Evolutionary conservation across 2,888 invertebrate genomes (phyloP).

Genomic region (Latheticus oryzae): DNA sequence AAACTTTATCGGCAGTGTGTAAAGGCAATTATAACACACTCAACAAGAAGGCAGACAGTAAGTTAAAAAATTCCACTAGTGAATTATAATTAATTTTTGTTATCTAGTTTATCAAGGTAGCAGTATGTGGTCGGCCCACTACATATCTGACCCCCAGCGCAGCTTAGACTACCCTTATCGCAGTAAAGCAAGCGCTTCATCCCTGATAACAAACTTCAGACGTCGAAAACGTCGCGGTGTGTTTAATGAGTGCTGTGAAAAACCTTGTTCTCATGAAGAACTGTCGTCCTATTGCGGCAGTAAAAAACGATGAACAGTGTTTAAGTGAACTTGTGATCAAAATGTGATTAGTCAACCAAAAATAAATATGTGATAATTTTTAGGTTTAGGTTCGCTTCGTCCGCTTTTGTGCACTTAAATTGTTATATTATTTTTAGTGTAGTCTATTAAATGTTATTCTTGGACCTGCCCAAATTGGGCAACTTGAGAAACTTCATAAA

Average conservation of each 20-base stretch:
- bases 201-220: conserved; percentile 49
- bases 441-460: not conserved
- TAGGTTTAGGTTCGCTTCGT: conserved; percentile 24
- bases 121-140: conserved; percentile 51
- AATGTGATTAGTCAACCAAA: conserved; percentile 26
- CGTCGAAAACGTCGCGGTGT: conserved; percentile 56
- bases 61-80: too few species aligned
- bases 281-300: conserved; percentile 56
- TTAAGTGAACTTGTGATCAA: conserved; percentile 40
- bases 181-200: conserved; percentile 49
- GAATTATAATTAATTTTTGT: too few species aligned
- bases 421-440: not conserved
- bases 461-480: not conserved
- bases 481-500: too few species aligned
- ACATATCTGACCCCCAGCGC: conserved; percentile 48
- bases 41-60: conserved; percentile 48
- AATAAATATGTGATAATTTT: conserved; percentile 30
- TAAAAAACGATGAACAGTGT: conserved; percentile 1
- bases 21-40: conserved; percentile 56
- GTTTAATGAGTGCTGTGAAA: conserved; percentile 61
- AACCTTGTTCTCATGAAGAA: conserved; percentile 58
- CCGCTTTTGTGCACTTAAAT: conserved; percentile 27
- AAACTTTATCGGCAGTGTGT: conserved; percentile 53
- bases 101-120: not conserved
- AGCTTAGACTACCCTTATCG: conserved; percentile 49